Percentiles rank a stretch among this genome's conserved stretches.
These are phyloP conservation scores for Drosophila athabasca DNA, from an alignment of 1,140 invertebrate genomes.

Conservation along the genomic window DNA sequence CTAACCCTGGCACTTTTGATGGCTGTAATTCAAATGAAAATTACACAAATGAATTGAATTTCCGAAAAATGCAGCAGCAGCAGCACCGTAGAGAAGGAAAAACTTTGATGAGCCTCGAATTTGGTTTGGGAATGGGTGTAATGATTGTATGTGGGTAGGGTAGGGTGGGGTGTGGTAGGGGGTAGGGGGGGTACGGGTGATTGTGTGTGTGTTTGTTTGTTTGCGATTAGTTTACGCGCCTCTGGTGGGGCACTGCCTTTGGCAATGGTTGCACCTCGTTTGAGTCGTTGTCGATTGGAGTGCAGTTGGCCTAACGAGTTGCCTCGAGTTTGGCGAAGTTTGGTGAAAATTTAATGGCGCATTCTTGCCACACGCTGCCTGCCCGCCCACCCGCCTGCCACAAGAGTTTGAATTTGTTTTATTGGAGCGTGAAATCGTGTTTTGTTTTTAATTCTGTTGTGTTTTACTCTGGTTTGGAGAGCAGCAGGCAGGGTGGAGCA, in stretches of 20 bases:
- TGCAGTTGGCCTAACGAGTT: conserved; percentile 51
- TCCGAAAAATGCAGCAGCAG: conserved; percentile 61
- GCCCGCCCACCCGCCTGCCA: background rate
- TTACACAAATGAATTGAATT: conserved; percentile 79
- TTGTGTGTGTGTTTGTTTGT: conserved; percentile 48
- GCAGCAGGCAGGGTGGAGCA: background rate
- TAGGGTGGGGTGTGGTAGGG: conserved; percentile 4
- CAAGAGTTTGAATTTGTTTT: conserved; percentile 60
- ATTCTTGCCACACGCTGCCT: conserved; percentile 49
- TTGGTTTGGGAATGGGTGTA: conserved; percentile 38
- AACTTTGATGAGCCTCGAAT: conserved; percentile 68
- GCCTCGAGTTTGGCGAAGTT: conserved; percentile 58
- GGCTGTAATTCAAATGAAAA: conserved; percentile 75
- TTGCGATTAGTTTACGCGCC: conserved; percentile 71
- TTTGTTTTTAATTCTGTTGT: conserved; percentile 41
- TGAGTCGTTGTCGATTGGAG: conserved; percentile 49
- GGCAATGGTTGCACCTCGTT: conserved; percentile 40
- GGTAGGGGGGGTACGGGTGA: background rate
- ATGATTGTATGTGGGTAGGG: conserved; percentile 29
- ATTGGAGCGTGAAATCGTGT: conserved; percentile 70
- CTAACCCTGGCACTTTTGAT: conserved; percentile 53
- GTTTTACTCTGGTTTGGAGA: conserved; percentile 2
- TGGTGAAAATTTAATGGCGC: conserved; percentile 57
- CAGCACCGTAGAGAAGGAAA: conserved; percentile 36
- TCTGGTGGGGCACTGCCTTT: conserved; percentile 43